phyloP scores from a whole-genome alignment of 2,113 vertebrate species.

The Limanda limanda region DNA sequence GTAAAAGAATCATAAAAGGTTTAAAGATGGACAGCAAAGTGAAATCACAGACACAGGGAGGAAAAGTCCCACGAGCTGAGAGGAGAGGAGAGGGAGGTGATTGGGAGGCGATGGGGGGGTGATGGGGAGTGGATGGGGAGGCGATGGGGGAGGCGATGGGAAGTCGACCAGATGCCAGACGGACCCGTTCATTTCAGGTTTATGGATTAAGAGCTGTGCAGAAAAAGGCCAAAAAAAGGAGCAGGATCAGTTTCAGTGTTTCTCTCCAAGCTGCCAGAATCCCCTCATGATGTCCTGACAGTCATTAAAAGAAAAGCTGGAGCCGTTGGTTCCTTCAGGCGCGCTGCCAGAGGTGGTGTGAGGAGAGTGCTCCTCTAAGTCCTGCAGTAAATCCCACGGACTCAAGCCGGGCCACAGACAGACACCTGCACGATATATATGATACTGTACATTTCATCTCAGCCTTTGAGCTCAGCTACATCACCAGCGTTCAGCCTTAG shows the following conservation, averaged over 20 bases:
- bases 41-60: constrained; percentile 57
- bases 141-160: constrained; percentile 23
- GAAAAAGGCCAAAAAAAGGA: constrained; percentile 49
- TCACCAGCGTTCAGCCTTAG: constrained; percentile 40
- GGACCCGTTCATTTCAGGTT: constrained; percentile 65
- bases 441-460: constrained; percentile 72
- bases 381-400: constrained; percentile 67
- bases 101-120: constrained; percentile 24
- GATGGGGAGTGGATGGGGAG: constrained; percentile 27
- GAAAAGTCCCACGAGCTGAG: background rate
- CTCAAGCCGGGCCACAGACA: constrained; percentile 56
- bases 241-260: constrained; percentile 75
- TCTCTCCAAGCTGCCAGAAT: constrained; percentile 73
- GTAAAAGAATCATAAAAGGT: background rate
- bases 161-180: constrained; percentile 62
- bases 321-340: constrained; percentile 72
- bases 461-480: constrained; percentile 57
- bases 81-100: constrained; percentile 13
- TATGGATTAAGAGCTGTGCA: constrained; percentile 75
- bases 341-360: constrained; percentile 64
- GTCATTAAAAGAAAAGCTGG: constrained; percentile 54
- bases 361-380: constrained; percentile 70
- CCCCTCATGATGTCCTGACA: constrained; percentile 64
- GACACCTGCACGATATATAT: constrained; percentile 75
- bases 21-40: constrained; percentile 41